Evolutionary conservation across 2,888 invertebrate species (phyloP).

Genomic region (Disparrhopalites patrizii): DNA sequence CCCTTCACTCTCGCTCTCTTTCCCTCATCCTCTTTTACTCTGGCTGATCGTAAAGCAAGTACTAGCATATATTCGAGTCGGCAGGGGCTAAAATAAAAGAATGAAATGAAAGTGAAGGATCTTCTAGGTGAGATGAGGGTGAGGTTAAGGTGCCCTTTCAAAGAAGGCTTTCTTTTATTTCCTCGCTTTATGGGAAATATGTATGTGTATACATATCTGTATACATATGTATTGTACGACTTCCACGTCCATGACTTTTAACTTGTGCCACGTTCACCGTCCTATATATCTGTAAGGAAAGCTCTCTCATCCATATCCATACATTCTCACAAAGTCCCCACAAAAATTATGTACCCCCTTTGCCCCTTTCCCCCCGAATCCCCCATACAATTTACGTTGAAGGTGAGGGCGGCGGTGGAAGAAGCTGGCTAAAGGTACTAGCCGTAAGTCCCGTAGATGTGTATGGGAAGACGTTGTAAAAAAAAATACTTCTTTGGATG

Average conservation of each 20-base stretch:
- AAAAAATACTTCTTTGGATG: neutral
- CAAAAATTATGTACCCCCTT: no score
- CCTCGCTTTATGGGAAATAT: neutral
- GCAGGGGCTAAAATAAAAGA: neutral
- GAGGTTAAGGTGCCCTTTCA: neutral
- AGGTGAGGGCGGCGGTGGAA: no score
- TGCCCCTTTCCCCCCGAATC: no score
- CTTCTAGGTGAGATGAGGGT: slow-evolving; percentile 6
- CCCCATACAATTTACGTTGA: no score
- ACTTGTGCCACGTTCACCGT: neutral
- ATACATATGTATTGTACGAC: no score
- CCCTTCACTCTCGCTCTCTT: no score
- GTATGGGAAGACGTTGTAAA: neutral
- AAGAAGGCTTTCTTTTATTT: neutral
- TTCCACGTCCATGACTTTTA: no score
- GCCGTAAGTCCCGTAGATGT: no score
- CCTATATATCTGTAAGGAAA: neutral
- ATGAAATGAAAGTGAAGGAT: neutral
- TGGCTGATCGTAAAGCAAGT: slow-evolving; percentile 4
- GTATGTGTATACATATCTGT: neutral
- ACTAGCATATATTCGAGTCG: neutral
- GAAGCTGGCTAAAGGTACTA: no score
- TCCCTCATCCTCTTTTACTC: no score
- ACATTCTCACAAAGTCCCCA: no score
- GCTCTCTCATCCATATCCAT: no score